Evolutionary conservation across 2,888 invertebrate species (phyloP).

Genomic region (Hypsopygia costalis): DNA sequence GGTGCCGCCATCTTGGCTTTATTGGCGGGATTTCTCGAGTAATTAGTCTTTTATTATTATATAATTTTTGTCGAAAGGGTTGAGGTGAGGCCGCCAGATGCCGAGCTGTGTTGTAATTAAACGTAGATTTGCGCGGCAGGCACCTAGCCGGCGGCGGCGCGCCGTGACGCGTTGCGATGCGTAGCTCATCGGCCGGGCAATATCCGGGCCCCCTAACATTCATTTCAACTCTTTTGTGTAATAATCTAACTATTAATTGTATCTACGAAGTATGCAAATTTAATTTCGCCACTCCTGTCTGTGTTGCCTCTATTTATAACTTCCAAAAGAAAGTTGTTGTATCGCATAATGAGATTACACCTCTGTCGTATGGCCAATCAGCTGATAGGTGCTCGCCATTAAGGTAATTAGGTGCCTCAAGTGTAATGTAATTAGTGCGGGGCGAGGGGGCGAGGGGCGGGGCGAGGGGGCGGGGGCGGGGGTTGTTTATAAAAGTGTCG

Average conservation of each 20-base stretch:
- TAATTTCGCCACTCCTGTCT: too few species aligned
- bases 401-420: constrained; percentile 4
- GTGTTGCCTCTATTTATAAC: too few species aligned
- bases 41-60: constrained; percentile 81
- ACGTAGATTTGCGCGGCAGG: constrained; percentile 29
- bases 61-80: constrained; percentile 75
- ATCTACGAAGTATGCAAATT: too few species aligned
- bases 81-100: constrained; percentile 59
- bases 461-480: not conserved
- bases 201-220: too few species aligned
- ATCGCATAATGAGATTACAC: not conserved
- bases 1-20: constrained; percentile 64
- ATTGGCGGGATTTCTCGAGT: constrained; percentile 73
- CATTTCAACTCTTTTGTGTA: too few species aligned
- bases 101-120: constrained; percentile 34
- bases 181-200: too few species aligned
- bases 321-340: not conserved
- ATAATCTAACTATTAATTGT: too few species aligned
- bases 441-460: too few species aligned
- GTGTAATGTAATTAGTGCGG: constrained; percentile 4
- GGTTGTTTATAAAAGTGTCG: constrained; percentile 3
- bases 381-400: constrained; percentile 4
- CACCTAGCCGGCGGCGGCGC: constrained; percentile 26
- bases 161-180: constrained; percentile 6
- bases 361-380: not conserved